A percentile compares a stretch with the other conserved stretches of the same genome.
Evolutionary conservation across 1,140 invertebrate genomes (phyloP).

Genomic region (Zaprionus lachaisei): DNA sequence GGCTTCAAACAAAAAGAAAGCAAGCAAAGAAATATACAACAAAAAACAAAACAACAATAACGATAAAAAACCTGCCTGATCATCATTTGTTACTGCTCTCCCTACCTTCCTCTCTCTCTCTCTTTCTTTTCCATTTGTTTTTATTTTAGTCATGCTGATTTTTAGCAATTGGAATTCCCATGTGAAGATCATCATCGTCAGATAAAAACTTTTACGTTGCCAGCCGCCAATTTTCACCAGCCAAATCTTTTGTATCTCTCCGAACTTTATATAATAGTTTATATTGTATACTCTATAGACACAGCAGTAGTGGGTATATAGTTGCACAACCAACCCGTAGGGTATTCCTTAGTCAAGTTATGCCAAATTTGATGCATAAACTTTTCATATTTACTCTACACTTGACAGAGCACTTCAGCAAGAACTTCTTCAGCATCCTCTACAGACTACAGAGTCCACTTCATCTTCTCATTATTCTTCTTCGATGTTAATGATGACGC

Average conservation of each 20-base stretch:
- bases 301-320: background rate
- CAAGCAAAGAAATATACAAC: slow-evolving; percentile 54
- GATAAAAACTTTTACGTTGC: slow-evolving; percentile 72
- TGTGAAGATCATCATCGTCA: slow-evolving; percentile 53
- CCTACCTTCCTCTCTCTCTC: background rate
- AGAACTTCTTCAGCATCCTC: slow-evolving; percentile 45
- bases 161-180: slow-evolving; percentile 76
- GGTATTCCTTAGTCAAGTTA: background rate
- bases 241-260: slow-evolving; percentile 5
- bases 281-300: background rate
- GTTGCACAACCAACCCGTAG: background rate
- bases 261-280: slow-evolving; percentile 57
- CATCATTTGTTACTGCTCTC: slow-evolving; percentile 16
- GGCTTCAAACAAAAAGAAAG: slow-evolving; percentile 60
- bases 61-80: slow-evolving; percentile 48
- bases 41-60: slow-evolving; percentile 30
- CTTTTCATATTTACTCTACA: slow-evolving; percentile 58
- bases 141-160: slow-evolving; percentile 78
- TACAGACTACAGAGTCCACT: slow-evolving; percentile 44
- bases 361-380: slow-evolving; percentile 60
- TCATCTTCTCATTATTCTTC: slow-evolving; percentile 45
- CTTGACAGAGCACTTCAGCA: slow-evolving; percentile 35
- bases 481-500: slow-evolving; percentile 50
- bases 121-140: slow-evolving; percentile 36
- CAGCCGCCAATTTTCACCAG: slow-evolving; percentile 39